Conservation (phyloP, 2,113 vertebrate species). For the Tamias sibiricus region DNA sequence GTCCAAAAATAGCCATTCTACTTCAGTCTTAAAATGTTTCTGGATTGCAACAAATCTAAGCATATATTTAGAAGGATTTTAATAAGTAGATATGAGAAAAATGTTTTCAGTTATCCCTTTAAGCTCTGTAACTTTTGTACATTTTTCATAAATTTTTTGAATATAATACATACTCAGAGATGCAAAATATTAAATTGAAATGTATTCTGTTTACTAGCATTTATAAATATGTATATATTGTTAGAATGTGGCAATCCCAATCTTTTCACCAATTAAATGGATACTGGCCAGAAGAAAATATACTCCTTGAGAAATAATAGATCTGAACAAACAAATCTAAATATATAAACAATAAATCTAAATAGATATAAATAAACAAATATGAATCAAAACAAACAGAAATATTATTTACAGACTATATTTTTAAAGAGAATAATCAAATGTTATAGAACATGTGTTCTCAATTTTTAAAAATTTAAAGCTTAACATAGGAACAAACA, state of each 20-base stretch:
- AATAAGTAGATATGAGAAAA: conserved; percentile 36
- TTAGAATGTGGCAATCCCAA: not conserved
- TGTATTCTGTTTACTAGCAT: not conserved
- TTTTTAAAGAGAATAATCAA: not conserved
- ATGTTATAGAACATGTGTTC: not conserved
- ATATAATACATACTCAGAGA: not conserved
- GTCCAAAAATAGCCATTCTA: conserved; percentile 12
- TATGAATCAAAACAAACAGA: not conserved
- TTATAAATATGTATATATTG: not conserved
- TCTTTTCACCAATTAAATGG: not conserved
- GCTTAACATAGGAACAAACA: not conserved
- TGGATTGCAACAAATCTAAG: not conserved
- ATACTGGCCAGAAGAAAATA: not conserved
- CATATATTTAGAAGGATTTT: not conserved
- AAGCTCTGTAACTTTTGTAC: not conserved
- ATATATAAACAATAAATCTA: not conserved
- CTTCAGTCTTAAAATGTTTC: conserved; percentile 32
- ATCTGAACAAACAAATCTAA: not conserved
- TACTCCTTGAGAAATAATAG: not conserved
- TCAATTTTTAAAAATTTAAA: not conserved
- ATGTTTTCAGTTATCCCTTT: conserved; percentile 4
- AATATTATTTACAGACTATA: not conserved
- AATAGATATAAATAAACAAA: not conserved
- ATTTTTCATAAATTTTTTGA: not conserved
- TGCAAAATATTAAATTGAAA: not conserved